Evolutionary conservation across 2,797 vertebrate genomes (phyloP), one percentile per base, ranked within the genome.

Genomic region (Sebastes aleutianus): DNA sequence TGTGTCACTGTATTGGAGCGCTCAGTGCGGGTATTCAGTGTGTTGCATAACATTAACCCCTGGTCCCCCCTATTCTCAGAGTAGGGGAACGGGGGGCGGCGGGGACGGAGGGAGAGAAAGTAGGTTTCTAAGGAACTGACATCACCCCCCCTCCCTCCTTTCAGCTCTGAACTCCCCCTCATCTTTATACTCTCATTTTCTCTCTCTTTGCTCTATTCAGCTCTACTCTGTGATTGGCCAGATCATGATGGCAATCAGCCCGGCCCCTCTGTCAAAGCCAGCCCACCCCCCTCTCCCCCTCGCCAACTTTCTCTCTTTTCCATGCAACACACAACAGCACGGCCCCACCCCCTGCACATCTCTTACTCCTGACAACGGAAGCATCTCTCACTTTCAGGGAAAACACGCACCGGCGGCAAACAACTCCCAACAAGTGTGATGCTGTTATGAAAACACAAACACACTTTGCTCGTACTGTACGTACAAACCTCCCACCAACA

Each of bases 1-100:
- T 88, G 92, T 93, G 91, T 91, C 91, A 91, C 88, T 89, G 88
- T 80, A 88, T 91, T 85, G 64, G 84, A 94, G 90, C 88, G 84
- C 91, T 93, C 88, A 74, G 84, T 88, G 86, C 67, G 82, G 79
- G 91, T 87, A 95, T 96, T 96, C 92, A 94, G 83, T 76, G 73
- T 94, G 94, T 94, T 96, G 96, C 95, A 95, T 96, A 96, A 95
- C 93, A 96, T 96, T 96, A 97, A 96, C 95, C 96, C 95, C 87
- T 95, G 85, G 91, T 88, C 94, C 93, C 91, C 92, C 90, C 92
- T 95, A 95, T 95, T 95, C 94, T 94, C 80, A 88, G 68, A 87
- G 80, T 78, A 88, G 78, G 85, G 80, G 87, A 88, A 77, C 43
- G 70, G 76, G 83, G 88, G 85, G 80, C 4, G 29, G 82, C n/a